These are phyloP conservation scores for Drosophila ohnishii DNA, from an alignment of 1,140 invertebrate species.

Conservation along the genomic window DNA sequence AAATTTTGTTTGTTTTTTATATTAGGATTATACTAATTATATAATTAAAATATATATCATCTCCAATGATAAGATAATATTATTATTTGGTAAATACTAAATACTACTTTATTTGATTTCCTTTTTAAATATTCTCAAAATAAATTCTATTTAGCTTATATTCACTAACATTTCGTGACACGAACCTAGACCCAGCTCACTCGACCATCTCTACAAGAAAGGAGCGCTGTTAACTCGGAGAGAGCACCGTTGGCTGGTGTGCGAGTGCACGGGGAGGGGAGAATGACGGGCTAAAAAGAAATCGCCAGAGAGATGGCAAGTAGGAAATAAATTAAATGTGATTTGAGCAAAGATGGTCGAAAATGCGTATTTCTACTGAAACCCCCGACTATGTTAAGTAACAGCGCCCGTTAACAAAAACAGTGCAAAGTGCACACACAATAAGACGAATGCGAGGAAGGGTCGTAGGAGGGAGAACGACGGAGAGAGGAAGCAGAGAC, in stretches of 20 bases:
- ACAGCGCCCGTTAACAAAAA: slow-evolving; percentile 31
- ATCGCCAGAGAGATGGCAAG: slow-evolving; percentile 45
- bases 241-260: slow-evolving; percentile 23
- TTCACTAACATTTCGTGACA: slow-evolving; percentile 4
- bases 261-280: background rate
- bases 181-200: background rate
- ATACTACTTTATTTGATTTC: background rate
- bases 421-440: slow-evolving; percentile 60
- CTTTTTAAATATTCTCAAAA: background rate
- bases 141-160: no score
- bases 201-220: background rate
- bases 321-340: slow-evolving; percentile 61
- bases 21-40: no score
- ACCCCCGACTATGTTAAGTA: slow-evolving; percentile 47
- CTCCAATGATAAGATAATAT: background rate
- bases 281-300: slow-evolving; percentile 52
- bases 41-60: background rate
- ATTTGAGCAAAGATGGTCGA: slow-evolving; percentile 36
- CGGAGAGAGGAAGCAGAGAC: slow-evolving; percentile 14
- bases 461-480: background rate
- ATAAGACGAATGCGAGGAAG: slow-evolving; percentile 36
- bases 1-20: no score
- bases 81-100: no score
- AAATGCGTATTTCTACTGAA: slow-evolving; percentile 48
- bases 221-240: slow-evolving; percentile 20